Conservation (phyloP, 2,888 invertebrate species). For the Pollenia labialis region DNA sequence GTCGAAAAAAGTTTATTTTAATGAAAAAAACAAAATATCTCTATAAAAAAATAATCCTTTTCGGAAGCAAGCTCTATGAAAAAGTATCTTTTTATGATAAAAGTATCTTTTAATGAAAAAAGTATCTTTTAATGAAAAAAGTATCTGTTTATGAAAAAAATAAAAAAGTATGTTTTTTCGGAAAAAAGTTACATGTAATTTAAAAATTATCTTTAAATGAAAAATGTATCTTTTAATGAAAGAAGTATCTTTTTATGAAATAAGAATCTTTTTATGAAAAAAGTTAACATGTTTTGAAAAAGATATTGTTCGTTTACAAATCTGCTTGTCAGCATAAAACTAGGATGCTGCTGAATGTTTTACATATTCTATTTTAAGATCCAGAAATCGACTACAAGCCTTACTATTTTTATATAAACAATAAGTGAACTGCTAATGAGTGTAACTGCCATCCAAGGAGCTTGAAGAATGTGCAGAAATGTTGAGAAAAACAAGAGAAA, state of each 20-base stretch:
- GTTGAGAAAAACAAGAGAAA: neutral
- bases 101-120: too few species aligned
- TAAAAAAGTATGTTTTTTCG: too few species aligned
- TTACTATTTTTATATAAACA: slow-evolving; percentile 38
- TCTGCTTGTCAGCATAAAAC: neutral
- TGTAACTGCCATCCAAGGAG: slow-evolving; percentile 53
- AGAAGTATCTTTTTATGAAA: neutral
- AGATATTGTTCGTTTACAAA: neutral
- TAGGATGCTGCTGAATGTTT: slow-evolving; percentile 16
- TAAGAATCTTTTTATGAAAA: neutral
- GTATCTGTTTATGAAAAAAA: neutral
- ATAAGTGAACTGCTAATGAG: slow-evolving; percentile 63
- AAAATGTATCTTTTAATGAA: neutral
- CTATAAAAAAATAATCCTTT: too few species aligned
- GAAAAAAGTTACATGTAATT: too few species aligned
- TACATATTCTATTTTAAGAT: slow-evolving; percentile 27
- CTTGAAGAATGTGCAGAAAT: neutral
- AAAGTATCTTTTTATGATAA: too few species aligned
- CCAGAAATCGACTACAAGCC: neutral
- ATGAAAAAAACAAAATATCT: neutral
- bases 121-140: neutral
- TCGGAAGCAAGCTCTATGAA: too few species aligned
- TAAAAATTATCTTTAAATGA: too few species aligned
- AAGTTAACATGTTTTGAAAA: slow-evolving; percentile 15
- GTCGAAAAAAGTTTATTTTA: neutral